Conservation (phyloP, 2,113 vertebrate genomes). For the Lipophrys pholis region DNA sequence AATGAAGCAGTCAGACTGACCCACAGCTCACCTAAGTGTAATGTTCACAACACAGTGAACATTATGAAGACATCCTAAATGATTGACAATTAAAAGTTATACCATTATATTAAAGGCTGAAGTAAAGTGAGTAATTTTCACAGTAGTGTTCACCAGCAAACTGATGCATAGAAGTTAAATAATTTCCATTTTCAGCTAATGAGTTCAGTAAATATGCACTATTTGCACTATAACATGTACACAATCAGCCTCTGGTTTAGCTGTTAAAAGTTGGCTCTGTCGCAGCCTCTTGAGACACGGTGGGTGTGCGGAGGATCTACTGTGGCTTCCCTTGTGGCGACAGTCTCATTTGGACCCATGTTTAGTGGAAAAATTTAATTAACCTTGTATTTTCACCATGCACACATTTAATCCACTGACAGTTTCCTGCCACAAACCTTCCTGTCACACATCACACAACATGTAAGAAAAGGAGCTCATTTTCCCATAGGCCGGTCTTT, state of each 20-base stretch:
- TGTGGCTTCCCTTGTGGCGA: constrained; percentile 60
- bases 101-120: too few relatives aligned
- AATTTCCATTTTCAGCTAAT: constrained; percentile 50
- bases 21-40: too few relatives aligned
- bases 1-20: too few relatives aligned
- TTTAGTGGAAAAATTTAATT: constrained; percentile 51
- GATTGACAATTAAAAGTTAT: too few relatives aligned
- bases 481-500: constrained; percentile 28
- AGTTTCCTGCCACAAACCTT: constrained; percentile 60
- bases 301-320: constrained; percentile 41
- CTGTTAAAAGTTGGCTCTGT: constrained; percentile 10
- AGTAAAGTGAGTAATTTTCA: too few relatives aligned
- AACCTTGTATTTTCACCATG: constrained; percentile 7
- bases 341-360: constrained; percentile 38
- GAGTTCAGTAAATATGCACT: too few relatives aligned
- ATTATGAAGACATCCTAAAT: too few relatives aligned
- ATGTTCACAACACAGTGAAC: too few relatives aligned
- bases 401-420: constrained; percentile 45
- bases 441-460: constrained; percentile 46
- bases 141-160: too few relatives aligned
- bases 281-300: constrained; percentile 27
- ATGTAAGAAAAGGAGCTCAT: constrained; percentile 28
- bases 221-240: constrained; percentile 20
- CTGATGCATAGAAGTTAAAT: constrained; percentile 42
- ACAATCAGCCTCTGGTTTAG: constrained; percentile 37